These are phyloP conservation scores for Oncopodura yosiiana DNA, from an alignment of 1,140 invertebrate species.

Conservation along the genomic window DNA sequence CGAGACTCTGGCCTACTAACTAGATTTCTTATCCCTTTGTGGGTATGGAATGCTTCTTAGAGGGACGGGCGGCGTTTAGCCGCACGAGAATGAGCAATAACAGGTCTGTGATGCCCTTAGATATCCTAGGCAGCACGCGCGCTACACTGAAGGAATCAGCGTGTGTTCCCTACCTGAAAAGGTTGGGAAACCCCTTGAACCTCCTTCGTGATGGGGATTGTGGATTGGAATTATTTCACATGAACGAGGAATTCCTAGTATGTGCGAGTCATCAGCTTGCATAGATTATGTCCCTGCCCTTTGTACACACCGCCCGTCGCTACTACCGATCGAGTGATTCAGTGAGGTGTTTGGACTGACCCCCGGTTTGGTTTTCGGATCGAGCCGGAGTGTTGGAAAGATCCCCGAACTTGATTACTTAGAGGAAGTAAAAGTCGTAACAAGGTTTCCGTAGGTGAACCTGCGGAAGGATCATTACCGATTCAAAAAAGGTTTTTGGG, in stretches of 20 bases:
- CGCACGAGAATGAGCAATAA: slow-evolving; percentile 70
- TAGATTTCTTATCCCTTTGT: slow-evolving; percentile 21
- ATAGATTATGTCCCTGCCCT: slow-evolving; percentile 78
- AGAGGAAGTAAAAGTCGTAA: slow-evolving; percentile 79
- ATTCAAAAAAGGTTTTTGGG: slow-evolving; percentile 5
- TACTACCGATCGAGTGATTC: slow-evolving; percentile 78
- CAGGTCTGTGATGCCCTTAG: slow-evolving; percentile 75
- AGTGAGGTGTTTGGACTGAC: slow-evolving; percentile 63
- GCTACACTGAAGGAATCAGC: slow-evolving; percentile 69
- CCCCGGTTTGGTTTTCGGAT: slow-evolving; percentile 42
- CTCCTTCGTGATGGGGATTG: slow-evolving; percentile 71
- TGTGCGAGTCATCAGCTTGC: slow-evolving; percentile 71
- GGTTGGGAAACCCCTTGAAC: slow-evolving; percentile 60
- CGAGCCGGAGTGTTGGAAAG: slow-evolving; percentile 49
- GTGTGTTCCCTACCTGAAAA: slow-evolving; percentile 58
- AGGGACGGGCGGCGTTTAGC: slow-evolving; percentile 49
- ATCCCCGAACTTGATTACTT: slow-evolving; percentile 62
- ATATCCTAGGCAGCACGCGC: slow-evolving; percentile 70
- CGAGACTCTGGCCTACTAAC: no score
- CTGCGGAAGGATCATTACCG: slow-evolving; percentile 67
- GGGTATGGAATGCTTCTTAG: slow-evolving; percentile 43
- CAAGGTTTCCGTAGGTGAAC: slow-evolving; percentile 81
- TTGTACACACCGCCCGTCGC: slow-evolving; percentile 84
- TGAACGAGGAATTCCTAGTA: slow-evolving; percentile 85
- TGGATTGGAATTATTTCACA: slow-evolving; percentile 67